Evolutionary conservation across 2,113 vertebrate species (phyloP), one percentile per base, ranked within the genome.

Genomic region (Oceanodroma tethys): DNA sequence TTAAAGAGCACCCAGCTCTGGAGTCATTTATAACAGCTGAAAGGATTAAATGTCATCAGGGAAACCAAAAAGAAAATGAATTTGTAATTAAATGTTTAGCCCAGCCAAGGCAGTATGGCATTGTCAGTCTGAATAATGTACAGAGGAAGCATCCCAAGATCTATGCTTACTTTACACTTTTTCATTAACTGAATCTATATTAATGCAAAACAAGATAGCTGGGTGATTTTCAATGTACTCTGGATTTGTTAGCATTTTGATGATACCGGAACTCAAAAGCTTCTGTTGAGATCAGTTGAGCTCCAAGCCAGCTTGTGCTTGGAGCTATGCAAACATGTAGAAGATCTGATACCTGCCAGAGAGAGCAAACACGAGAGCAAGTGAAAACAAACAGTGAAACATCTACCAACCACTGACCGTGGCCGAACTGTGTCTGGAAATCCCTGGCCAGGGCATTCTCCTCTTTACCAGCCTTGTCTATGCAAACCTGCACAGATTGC

Each of bases 11-110:
- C 91, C 93, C 73, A 91, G 84, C 20, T 29, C 86, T 3, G 0
- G 81, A 96, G 83, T 91, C 13, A 94, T 94, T 96, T 97, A 94
- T 96, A 93, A 93, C 43, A 67, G 81, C 94, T 95, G 94, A 94
- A 95, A 94, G 93, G 95, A 97, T 97, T 95, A 95, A 97, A 97
- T 93, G 92, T 92, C 96, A 97, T 91, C 76, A 89, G 88, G 88
- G 85, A 94, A 70, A 88, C 92, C 79, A 95, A 96, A 94, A 95
- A 88, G 95, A 76, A 94, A 94, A 95, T 92, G 93, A 93, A 76
- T 86, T 82, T 92, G 88, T 90, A 96, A 97, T 95, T 97, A 96
- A 97, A 92, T 82, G 92, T 93, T 96, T 96, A 96, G 93, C 84
- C 81, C 63, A 78, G 96, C 90, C 94, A 96, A 97, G 88, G 48